Conservation (phyloP, 2,113 vertebrate species). For the Steatornis caripensis region DNA sequence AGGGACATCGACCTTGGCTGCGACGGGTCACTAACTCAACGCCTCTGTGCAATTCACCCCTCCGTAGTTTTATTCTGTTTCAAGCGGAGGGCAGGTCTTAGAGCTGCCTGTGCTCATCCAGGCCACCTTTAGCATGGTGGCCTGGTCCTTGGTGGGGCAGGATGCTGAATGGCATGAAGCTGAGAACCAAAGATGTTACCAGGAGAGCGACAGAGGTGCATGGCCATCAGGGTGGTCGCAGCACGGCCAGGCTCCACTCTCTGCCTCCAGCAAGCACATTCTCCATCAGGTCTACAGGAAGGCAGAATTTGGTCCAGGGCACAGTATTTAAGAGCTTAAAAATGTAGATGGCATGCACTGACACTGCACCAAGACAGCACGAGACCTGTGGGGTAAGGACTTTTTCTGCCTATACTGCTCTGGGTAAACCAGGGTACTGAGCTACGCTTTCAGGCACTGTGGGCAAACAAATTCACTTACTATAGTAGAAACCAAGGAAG, state of each 20-base stretch:
- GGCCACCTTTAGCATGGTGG: neutral
- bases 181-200: neutral
- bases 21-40: accelerated
- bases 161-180: neutral
- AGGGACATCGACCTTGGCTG: neutral
- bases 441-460: neutral
- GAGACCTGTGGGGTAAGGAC: neutral
- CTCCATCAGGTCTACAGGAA: neutral
- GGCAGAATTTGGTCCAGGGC: neutral
- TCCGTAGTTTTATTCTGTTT: neutral
- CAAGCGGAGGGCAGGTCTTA: neutral
- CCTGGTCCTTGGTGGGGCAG: neutral
- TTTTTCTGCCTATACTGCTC: neutral
- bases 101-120: accelerated
- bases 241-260: neutral
- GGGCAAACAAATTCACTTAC: neutral
- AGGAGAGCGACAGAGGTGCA: neutral
- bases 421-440: neutral
- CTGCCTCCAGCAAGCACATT: neutral
- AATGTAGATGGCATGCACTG: neutral
- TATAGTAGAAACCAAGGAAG: neutral
- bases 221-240: accelerated
- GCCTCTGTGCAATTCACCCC: neutral
- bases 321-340: neutral
- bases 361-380: neutral